Evolutionary conservation across 2,113 vertebrate species (phyloP).

Genomic region (Corythornis madagascariensis): DNA sequence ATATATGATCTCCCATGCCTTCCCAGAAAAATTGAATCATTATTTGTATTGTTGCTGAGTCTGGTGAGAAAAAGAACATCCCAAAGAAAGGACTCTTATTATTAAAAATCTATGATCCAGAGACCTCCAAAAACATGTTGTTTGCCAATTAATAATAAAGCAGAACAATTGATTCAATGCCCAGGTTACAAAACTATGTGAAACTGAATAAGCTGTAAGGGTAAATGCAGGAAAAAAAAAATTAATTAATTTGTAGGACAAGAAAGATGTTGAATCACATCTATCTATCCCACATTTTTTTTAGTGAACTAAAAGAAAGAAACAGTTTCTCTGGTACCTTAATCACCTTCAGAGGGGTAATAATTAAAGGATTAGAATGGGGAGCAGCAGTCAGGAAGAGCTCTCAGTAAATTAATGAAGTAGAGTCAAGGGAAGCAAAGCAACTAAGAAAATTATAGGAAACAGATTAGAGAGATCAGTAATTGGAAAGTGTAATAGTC

Average conservation of each 20-base stretch:
- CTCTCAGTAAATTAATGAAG: background rate
- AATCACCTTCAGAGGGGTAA: background rate
- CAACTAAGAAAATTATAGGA: slow-evolving; percentile 8
- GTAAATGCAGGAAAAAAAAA: background rate
- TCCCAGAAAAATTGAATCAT: background rate
- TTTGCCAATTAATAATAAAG: background rate
- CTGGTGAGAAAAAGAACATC: background rate
- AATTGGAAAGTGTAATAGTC: background rate
- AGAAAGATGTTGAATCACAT: background rate
- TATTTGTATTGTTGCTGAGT: background rate
- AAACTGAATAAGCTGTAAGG: background rate
- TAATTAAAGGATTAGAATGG: background rate
- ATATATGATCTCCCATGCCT: background rate
- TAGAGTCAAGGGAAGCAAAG: background rate
- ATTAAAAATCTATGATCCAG: background rate
- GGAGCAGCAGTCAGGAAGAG: background rate
- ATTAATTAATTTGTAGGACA: background rate
- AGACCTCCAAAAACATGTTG: background rate
- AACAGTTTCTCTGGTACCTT: background rate
- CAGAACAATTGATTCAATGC: background rate
- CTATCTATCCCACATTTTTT: background rate
- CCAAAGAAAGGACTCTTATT: background rate
- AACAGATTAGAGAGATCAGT: background rate
- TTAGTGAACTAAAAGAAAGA: background rate
- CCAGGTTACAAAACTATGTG: background rate